These are phyloP conservation scores for Nemotelus pantherinus DNA, from an alignment of 2,888 invertebrate genomes.

Conservation along the genomic window DNA sequence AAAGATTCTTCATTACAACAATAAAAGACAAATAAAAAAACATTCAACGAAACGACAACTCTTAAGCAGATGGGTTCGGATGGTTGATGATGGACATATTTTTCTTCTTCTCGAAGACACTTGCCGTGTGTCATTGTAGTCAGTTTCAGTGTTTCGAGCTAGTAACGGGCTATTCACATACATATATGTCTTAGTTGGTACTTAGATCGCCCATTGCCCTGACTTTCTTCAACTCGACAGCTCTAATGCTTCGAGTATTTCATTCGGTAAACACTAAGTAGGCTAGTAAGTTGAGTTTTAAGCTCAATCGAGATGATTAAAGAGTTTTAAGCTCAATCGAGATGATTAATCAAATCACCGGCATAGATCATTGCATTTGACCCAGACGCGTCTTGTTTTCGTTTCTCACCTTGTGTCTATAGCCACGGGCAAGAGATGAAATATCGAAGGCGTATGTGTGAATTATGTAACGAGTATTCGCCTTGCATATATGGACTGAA, in stretches of 20 bases:
- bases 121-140: slow-evolving; percentile 8
- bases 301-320: neutral
- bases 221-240: neutral
- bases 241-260: neutral
- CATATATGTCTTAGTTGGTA: too few relatives aligned
- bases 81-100: neutral
- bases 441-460: slow-evolving; percentile 36
- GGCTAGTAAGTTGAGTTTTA: slow-evolving; percentile 22
- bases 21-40: too few relatives aligned
- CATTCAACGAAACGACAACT: too few relatives aligned
- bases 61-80: too few relatives aligned
- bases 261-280: slow-evolving; percentile 11
- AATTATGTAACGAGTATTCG: slow-evolving; percentile 20
- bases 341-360: neutral
- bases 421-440: slow-evolving; percentile 16
- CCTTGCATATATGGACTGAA: too few relatives aligned
- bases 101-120: slow-evolving; percentile 27
- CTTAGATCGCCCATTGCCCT: neutral
- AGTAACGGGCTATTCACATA: slow-evolving; percentile 9
- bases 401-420: slow-evolving; percentile 2
- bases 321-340: neutral
- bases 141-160: slow-evolving; percentile 24
- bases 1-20: too few relatives aligned
- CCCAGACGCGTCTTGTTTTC: slow-evolving; percentile 33
- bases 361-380: slow-evolving; percentile 23